Percentiles rank a stretch among this genome's conserved stretches.
phyloP scores from a whole-genome alignment of 2,113 vertebrate genomes.

The Corythornis vintsioides region DNA sequence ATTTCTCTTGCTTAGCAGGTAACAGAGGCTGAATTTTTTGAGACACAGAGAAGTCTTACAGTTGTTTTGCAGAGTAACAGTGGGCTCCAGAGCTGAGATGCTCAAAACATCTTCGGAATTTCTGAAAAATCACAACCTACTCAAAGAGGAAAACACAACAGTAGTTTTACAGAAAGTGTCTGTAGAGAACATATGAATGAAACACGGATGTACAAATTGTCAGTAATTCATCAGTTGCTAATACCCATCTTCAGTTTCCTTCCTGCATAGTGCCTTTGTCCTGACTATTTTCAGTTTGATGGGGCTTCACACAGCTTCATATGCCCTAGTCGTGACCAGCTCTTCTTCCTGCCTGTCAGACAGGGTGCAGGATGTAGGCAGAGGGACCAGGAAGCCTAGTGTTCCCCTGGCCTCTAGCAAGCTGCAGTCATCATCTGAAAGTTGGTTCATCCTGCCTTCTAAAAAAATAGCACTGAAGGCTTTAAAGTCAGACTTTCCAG shows the following conservation, averaged over 20 bases:
- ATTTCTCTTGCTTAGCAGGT: not conserved
- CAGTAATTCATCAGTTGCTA: not conserved
- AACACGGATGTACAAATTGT: not conserved
- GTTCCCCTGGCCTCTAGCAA: not conserved
- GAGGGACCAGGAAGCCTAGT: accelerated
- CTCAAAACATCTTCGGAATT: not conserved
- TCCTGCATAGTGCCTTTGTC: not conserved
- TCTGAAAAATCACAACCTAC: not conserved
- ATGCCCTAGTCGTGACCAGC: accelerated
- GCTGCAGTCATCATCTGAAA: not conserved
- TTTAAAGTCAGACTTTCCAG: not conserved
- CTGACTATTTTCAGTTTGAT: not conserved
- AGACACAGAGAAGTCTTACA: not conserved
- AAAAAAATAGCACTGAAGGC: accelerated
- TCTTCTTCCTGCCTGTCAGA: not conserved
- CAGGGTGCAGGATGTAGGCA: not conserved
- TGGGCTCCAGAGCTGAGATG: not conserved
- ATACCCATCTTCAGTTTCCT: not conserved
- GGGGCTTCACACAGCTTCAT: not conserved
- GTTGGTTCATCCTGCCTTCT: not conserved
- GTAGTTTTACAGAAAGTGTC: not conserved
- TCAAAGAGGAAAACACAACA: not conserved
- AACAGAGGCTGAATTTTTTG: not conserved
- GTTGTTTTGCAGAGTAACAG: not conserved
- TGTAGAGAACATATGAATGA: not conserved